Base-by-base conservation (phyloP, 1,140 invertebrate genomes). In the Drosophila teissieri region DNA sequence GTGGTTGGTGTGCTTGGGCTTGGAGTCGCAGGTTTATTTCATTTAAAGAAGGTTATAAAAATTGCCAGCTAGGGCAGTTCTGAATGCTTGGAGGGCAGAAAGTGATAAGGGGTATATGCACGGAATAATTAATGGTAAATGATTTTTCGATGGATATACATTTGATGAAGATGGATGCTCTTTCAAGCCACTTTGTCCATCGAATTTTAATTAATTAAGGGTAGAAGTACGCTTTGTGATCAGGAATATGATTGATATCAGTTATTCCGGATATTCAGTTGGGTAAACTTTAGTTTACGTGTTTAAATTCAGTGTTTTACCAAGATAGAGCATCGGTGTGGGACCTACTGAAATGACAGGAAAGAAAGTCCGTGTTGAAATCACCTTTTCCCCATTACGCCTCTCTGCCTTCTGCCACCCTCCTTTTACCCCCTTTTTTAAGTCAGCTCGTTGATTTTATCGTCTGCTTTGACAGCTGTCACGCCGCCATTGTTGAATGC, bases 401-500 rank as follows among this genome's bases (percentile, higher is more conserved):
- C 10, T 7, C 11, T 8, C 24, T 39, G 65, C 19, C 31, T 40
- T 4, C 34, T 17, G n/a, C 27, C 22, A 57, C 53, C 22, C 52
- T 70, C 40, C 24, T 22, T 46, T 3, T 1, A 39, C 24, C 34
- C 44, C 63, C 60, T 40, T 39, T 65, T 27, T 17, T 34, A 27
- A 39, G 44, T 48, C 63, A 49, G 60, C 24, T 64, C 40, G 48
- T 54, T 68, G 73, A 68, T 78, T 78, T 78, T 78, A 78, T 78
- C 75, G 63, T 74, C 40, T 88, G 84, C 84, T 88, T 88, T 88
- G 84, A 88, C 84, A 88, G 84, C 84, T 88, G 84, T 88, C 84
- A 73, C 73, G 51, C 78, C 77, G 76, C 46, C 68, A 86, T 84
- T 74, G 70, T 78, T 52, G 49, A 64, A 54, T 64, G 48, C 40